These are phyloP conservation scores for Piezodorus guildinii DNA, from an alignment of 1,140 invertebrate species.

Conservation along the genomic window DNA sequence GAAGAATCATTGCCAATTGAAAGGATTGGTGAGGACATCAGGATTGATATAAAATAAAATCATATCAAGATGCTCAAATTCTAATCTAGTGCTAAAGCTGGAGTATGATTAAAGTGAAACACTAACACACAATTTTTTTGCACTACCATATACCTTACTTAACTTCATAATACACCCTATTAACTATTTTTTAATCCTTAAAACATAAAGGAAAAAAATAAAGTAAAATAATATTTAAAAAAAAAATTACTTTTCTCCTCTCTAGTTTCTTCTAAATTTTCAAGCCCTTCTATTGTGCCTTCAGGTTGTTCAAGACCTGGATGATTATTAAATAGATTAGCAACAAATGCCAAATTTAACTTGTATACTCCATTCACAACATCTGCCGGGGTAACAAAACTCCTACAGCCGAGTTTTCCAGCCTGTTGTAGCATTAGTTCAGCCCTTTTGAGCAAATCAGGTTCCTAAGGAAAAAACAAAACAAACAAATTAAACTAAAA, in stretches of 20 bases:
- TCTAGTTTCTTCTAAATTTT: constrained; percentile 80
- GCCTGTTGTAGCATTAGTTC: constrained; percentile 95
- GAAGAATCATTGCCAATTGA: no score
- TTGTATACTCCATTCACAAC: constrained; percentile 96
- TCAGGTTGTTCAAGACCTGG: constrained; percentile 73
- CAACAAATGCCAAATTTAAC: constrained; percentile 96
- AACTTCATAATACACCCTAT: no score
- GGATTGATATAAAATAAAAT: no score
- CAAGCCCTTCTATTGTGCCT: constrained; percentile 57
- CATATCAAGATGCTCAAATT: no score
- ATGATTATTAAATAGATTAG: constrained; percentile 98
- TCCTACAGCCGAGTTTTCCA: constrained; percentile 86
- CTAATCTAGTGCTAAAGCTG: no score
- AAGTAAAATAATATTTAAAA: background rate
- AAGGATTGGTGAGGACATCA: no score
- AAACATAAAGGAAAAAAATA: background rate
- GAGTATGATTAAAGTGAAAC: no score
- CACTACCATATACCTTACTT: no score
- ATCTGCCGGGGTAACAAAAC: constrained; percentile 88
- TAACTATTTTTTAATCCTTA: background rate
- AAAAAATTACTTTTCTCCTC: constrained; percentile 74
- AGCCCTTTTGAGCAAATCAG: constrained; percentile 67
- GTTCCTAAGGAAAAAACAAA: constrained; percentile 44
- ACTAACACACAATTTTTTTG: no score
- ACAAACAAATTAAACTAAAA: background rate